Base-by-base conservation (phyloP, 2,888 invertebrate genomes). In the Tolmerus cingulatus region DNA sequence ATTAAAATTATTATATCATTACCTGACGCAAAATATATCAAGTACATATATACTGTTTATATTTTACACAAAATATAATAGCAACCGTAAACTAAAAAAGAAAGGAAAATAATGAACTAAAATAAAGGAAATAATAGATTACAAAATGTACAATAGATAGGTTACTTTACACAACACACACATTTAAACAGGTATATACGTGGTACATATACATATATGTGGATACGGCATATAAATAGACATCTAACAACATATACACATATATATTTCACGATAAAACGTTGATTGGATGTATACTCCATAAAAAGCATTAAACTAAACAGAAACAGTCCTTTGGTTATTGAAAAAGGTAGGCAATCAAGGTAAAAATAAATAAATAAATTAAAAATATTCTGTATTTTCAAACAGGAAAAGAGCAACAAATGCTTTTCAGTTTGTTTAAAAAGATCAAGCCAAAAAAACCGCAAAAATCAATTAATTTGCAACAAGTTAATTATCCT, bases 121-220 rank as follows among this genome's bases (percentile, higher is more conserved):
- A 66, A 23, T 8, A 66, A 66, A 12, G 19, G 23, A 66, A 66
- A 66, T 23, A 84, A 37, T 14, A 40, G 23, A 14, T 43, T 46
- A 19, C 37, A 66, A 66, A 84, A 84, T 82, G 66, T 66, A 57
- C 57, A 66, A 66, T 27, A 84, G 57, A 84, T 76, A 86, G 40
- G 66, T 86, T 86, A 86, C 86, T 86, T 86, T 86, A 78, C 86
- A 86, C 86, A 86, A 86, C 86, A 86, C 86, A 86, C 86, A 86
- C 78, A 86, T 78, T 78, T 86, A 57, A 78, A 78, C 55, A 37
- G 57, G 23, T 55, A 77, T 77, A 86, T 86, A 86, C 19, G 34
- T 66, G 66, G 19, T 66, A 66, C 78, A 78, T 78, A 78, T 43
- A 43, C 78, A 55, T 81, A 81, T 55, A 81, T 55, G 55, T 81